Evolutionary conservation across 2,888 invertebrate genomes (phyloP).

Genomic region (Ellobium chinense): DNA sequence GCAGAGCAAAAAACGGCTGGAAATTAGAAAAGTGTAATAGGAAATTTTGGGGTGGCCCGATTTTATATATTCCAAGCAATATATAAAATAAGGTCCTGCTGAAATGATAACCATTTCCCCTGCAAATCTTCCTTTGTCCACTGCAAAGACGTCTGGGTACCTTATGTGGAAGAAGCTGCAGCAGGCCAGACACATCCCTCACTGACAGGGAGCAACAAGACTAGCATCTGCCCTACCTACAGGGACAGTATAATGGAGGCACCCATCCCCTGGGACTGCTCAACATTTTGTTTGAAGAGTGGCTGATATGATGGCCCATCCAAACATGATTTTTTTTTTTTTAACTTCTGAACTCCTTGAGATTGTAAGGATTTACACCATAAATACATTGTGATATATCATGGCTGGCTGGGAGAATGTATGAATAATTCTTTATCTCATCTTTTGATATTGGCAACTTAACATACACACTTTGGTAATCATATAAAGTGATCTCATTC

Average conservation of each 20-base stretch:
- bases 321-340: too few relatives aligned
- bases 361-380: too few relatives aligned
- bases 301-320: too few relatives aligned
- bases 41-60: slow-evolving; percentile 31
- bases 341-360: too few relatives aligned
- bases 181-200: slow-evolving; percentile 45
- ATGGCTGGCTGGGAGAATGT: too few relatives aligned
- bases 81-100: slow-evolving; percentile 33
- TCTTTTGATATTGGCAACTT: too few relatives aligned
- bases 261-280: not conserved
- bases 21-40: slow-evolving; percentile 68
- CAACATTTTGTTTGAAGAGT: too few relatives aligned
- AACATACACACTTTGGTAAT: too few relatives aligned
- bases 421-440: too few relatives aligned
- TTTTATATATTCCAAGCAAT: slow-evolving; percentile 36
- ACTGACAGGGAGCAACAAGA: slow-evolving; percentile 1
- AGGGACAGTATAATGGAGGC: slow-evolving; percentile 3
- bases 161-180: slow-evolving; percentile 50
- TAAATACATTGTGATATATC: too few relatives aligned
- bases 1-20: slow-evolving; percentile 74
- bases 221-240: not conserved
- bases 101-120: slow-evolving; percentile 37
- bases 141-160: slow-evolving; percentile 42
- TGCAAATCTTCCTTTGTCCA: slow-evolving; percentile 32
- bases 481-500: too few relatives aligned